Base-by-base conservation (phyloP, 2,797 vertebrate genomes). In the Gallinago nigripennis region DNA sequence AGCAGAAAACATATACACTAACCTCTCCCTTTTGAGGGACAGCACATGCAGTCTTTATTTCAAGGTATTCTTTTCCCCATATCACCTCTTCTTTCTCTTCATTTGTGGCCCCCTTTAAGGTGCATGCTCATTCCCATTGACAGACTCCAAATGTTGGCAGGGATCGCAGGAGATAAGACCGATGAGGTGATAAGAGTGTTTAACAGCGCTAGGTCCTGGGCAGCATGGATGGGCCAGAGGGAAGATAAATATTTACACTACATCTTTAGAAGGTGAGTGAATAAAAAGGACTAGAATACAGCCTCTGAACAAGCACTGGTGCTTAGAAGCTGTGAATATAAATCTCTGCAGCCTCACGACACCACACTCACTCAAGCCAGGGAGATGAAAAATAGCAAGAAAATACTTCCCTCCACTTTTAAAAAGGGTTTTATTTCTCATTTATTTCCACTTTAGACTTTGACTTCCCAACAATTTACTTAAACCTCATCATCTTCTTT, bases 221-320 rank as follows among this genome's bases (percentile, higher is more conserved):
- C 79, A 91, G 84, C 86, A 27, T 0, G 30, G 86, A 80, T 69
- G 69, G 96, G 81, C 83, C 27, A 2, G 48, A 86, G 68, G 7
- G 75, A 87, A 96, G 94, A 96, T 89, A 97, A 97, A 97, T 96
- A 97, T 96, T 97, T 96, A 97, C 86, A 65, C 86, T 85, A 69
- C 60, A 68, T 94, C 95, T 92, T 96, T 95, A 95, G 90, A 86
- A 93, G 92, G 81, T 30, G 81, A 92, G 83, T 90, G 93, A 95
- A 93, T 96, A 96, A 94, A 92, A 93, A 94, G 81, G 71, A 57
- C 56, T 70, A 61, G 93, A 93, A 97, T 84, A 88, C 78, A 79
- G 94, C 35, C 64, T 80, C 75, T 69, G 83, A 95, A 87, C 60
- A 88, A 90, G 94, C 85, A 90, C 75, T 1, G 4, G 90, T 79